Evolutionary conservation across 2,888 invertebrate genomes (phyloP).

Genomic region (Scelioninae gen. 1): DNA sequence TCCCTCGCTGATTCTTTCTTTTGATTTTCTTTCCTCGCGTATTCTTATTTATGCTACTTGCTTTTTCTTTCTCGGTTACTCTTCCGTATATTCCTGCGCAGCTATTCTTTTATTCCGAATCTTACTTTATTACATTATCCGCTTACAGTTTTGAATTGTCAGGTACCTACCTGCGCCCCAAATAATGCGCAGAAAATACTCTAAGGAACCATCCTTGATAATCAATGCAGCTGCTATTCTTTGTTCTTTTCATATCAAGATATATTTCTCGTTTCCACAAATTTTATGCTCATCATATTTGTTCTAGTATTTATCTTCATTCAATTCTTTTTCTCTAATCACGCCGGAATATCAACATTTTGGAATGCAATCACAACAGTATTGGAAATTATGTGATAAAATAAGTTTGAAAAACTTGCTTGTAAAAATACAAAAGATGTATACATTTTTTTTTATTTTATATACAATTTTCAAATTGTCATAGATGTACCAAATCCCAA

Average conservation of each 20-base stretch:
- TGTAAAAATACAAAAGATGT: too few relatives aligned
- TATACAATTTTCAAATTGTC: too few relatives aligned
- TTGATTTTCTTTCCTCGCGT: constrained; percentile 54
- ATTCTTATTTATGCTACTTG: constrained; percentile 67
- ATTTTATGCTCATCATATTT: background rate
- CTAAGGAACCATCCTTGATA: constrained; percentile 45
- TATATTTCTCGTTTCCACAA: background rate
- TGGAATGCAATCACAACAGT: too few relatives aligned
- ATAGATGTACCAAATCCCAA: too few relatives aligned
- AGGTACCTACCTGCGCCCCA: constrained; percentile 63
- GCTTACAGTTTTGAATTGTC: constrained; percentile 60
- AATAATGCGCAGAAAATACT: constrained; percentile 58
- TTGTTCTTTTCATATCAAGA: constrained; percentile 43
- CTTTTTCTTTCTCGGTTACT: constrained; percentile 44
- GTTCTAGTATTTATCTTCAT: background rate
- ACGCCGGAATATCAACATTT: background rate
- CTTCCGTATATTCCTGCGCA: constrained; percentile 32
- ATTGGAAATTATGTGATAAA: too few relatives aligned
- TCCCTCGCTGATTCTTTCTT: constrained; percentile 49
- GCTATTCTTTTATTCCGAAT: constrained; percentile 51
- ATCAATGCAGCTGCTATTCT: constrained; percentile 55
- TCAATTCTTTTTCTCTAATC: background rate
- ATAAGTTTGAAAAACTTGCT: too few relatives aligned
- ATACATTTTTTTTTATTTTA: too few relatives aligned
- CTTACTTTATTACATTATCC: constrained; percentile 73